Evolutionary conservation across 2,797 vertebrate species (phyloP), one percentile per base, ranked within the genome.

Genomic region (Trachurus trachurus): DNA sequence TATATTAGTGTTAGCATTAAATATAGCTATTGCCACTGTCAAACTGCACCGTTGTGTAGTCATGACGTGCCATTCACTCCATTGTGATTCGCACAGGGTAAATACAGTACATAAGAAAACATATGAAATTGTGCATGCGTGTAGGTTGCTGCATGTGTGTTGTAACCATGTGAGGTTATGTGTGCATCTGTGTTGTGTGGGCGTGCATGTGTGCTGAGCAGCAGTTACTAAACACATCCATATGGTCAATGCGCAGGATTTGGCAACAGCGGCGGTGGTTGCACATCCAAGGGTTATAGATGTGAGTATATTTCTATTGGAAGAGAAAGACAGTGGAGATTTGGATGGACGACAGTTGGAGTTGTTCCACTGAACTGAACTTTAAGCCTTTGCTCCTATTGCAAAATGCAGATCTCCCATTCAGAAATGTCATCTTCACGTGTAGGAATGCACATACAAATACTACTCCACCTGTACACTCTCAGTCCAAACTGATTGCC

Each of bases 151-250:
- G 19, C 54, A 40, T 10, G 11, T 58, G 0, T 62, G 44, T n/a
- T 49, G 52, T 44, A 50, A 71, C 50, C 53, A 31, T 57, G 9
- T 65, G 47, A 66, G 71, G 66, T 61, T 81, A 21, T 45, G 50
- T 70, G 66, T 76, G 75, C 56, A 64, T 71, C 69, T 42, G 64
- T 72, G 63, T 77, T 45, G 56, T 87, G 81, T 78, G 67, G 85
- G 80, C 13, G 73, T 85, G 77, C 45, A 17, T 45, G 39, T 86
- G 67, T 70, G 62, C 71, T 9, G 69, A 78, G 76, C 81, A 69
- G 80, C 64, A 85, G 75, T 53, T 59, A 26, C 75, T 91, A 94
- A 94, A 87, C 76, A 80, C 84, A 88, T 90, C 91, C 93, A 93
- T 90, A 88, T 94, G 93, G 78, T 76, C 66, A 61, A 49, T 65